Base-by-base conservation (phyloP, 1,140 invertebrate genomes). In the Bursaphelenchus mucronatus region DNA sequence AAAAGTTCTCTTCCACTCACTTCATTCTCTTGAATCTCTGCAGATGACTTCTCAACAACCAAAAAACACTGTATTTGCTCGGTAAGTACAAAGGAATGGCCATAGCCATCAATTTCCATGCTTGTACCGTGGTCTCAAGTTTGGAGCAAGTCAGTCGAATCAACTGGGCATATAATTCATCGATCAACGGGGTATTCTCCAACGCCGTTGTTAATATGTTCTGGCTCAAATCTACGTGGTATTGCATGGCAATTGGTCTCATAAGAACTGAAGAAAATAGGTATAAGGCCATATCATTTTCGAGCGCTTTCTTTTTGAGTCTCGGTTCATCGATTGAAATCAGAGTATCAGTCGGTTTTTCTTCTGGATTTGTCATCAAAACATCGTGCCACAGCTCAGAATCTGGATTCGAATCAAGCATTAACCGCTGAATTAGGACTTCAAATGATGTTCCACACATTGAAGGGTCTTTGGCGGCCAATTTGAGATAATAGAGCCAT, bases 141-240 rank as follows among this genome's bases (percentile, higher is more conserved):
- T 53, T 46, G 21, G 71, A 69, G 47, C 41, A 59, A 5, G 74
- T 76, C 30, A 76, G 62, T 8, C 69, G 58, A 30, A 76, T 76
- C 13, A 76, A 40, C 46, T 71, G 75, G 43, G 74, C 73, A 45
- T 66, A 76, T 6, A 76, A 55, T 56, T 76, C 74, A 64, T 76
- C 76, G 40, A 62, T 50, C 19, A 72, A 43, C 2, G 43, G 10
- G 41, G 64, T 67, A 39, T 57, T 17, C 62, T 62, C 69, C 43
- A 76, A 40, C 11, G 71, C 68, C 52, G 61, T 76, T 19, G 61
- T 52, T 10, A 76, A 58, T 30, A 77, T 68, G 50, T 76, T 76
- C 47, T 76, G 74, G n/a, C 74, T 62, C 10, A 76, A 50, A 63
- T 76, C 74, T 40, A 77, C 68, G 57, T 76, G 74, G 64, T 76